A percentile compares a stretch with the other conserved stretches of the same genome.
phyloP scores from a whole-genome alignment of 2,797 vertebrate genomes.

The Lithobates pipiens region DNA sequence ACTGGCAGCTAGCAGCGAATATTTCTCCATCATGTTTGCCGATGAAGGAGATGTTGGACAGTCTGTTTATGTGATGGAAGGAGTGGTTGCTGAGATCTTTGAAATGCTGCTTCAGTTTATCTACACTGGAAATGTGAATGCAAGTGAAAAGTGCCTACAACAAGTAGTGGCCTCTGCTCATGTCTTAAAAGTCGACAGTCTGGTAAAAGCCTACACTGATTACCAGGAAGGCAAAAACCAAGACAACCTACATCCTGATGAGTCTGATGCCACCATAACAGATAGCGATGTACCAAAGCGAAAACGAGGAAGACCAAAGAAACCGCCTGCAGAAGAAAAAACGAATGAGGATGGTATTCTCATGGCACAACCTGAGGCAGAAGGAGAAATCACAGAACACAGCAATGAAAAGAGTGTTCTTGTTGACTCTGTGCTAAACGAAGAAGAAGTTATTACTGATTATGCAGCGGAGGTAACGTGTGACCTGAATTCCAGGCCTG shows the following conservation, averaged over 20 bases:
- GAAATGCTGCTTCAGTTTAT: conserved; percentile 89
- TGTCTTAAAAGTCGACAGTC: conserved; percentile 85
- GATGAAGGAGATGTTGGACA: conserved; percentile 79
- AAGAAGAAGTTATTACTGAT: conserved; percentile 62
- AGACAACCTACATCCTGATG: neutral
- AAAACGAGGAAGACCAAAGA: conserved; percentile 84
- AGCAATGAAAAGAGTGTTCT: conserved; percentile 55
- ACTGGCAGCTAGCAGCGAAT: conserved; percentile 93
- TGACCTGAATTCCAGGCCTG: conserved; percentile 73
- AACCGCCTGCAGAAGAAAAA: neutral
- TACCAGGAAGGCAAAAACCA: conserved; percentile 64
- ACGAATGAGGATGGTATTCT: conserved; percentile 42
- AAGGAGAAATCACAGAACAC: neutral
- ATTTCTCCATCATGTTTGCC: conserved; percentile 92
- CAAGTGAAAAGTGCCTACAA: conserved; percentile 79
- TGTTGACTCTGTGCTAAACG: conserved; percentile 63
- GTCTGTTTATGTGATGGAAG: conserved; percentile 83
- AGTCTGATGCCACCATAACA: neutral
- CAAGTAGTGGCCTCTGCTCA: conserved; percentile 88
- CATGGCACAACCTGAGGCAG: neutral
- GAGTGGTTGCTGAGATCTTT: conserved; percentile 85
- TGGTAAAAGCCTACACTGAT: conserved; percentile 83
- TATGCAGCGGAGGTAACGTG: conserved; percentile 71
- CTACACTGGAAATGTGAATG: conserved; percentile 87
- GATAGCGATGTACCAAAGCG: conserved; percentile 74